phyloP scores from a whole-genome alignment of 2,797 vertebrate species.

The Hybognathus amarus region DNA sequence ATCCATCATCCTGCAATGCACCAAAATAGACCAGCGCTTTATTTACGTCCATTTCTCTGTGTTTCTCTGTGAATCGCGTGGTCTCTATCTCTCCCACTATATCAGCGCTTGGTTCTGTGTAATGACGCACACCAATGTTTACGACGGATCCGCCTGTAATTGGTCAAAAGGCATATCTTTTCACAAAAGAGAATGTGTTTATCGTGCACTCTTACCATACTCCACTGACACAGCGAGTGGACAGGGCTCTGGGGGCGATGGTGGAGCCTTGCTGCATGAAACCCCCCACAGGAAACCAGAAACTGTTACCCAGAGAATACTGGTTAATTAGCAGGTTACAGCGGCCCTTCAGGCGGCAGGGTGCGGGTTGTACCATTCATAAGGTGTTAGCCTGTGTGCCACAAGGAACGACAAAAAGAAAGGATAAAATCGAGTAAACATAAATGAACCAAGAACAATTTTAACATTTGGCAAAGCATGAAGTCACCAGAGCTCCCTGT shows the following conservation, averaged over 20 bases:
- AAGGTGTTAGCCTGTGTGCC: slow-evolving; percentile 87
- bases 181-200: background rate
- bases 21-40: no score
- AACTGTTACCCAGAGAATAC: slow-evolving; percentile 96
- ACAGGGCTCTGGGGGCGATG: slow-evolving; percentile 93
- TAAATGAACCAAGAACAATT: slow-evolving; percentile 53
- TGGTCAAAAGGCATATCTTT: background rate
- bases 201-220: slow-evolving; percentile 86
- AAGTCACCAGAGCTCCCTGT: slow-evolving; percentile 70
- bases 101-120: no score
- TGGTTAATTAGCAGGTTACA: slow-evolving; percentile 96
- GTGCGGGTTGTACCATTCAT: slow-evolving; percentile 99
- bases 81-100: no score
- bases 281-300: slow-evolving; percentile 98
- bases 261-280: slow-evolving; percentile 99
- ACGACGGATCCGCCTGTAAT: no score
- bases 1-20: no score
- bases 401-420: background rate
- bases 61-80: no score
- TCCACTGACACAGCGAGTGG: slow-evolving; percentile 96
- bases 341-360: slow-evolving; percentile 91
- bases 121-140: no score
- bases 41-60: no score
- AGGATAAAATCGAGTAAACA: slow-evolving; percentile 31
- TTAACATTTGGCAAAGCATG: slow-evolving; percentile 62